Evolutionary conservation across 2,797 vertebrate genomes (phyloP).

Genomic region (Muraenolepis orangiensis): DNA sequence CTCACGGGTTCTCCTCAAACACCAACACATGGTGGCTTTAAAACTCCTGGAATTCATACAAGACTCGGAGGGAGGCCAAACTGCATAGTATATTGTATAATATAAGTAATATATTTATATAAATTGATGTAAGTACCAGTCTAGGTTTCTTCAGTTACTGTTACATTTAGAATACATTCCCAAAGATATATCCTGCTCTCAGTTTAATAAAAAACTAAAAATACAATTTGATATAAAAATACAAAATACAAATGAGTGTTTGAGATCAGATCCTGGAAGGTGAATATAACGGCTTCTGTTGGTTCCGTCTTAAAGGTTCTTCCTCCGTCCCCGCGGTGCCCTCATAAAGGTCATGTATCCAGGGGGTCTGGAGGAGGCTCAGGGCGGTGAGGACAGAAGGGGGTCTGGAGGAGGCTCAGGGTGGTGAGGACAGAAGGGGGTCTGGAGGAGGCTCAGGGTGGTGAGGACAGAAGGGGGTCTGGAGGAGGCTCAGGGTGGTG

Average conservation of each 20-base stretch:
- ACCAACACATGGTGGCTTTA: neutral
- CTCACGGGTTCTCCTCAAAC: neutral
- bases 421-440: neutral
- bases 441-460: too few species aligned
- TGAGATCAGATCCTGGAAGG: neutral
- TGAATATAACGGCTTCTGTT: neutral
- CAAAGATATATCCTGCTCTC: neutral
- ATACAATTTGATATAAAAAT: too few species aligned
- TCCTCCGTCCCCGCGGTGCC: neutral
- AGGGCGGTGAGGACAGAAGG: neutral
- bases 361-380: neutral
- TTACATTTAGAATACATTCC: neutral
- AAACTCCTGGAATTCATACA: neutral
- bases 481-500: neutral
- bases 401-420: too few species aligned
- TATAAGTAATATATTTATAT: neutral
- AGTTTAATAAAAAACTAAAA: neutral
- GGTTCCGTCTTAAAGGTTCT: neutral
- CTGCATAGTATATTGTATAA: too few species aligned
- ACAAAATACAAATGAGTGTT: neutral
- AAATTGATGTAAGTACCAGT: too few species aligned
- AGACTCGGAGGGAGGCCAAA: neutral
- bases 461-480: too few species aligned
- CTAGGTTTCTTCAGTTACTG: neutral
- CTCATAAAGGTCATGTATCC: neutral